Evolutionary conservation across 2,113 vertebrate species (phyloP).

Genomic region (Ellobius talpinus): DNA sequence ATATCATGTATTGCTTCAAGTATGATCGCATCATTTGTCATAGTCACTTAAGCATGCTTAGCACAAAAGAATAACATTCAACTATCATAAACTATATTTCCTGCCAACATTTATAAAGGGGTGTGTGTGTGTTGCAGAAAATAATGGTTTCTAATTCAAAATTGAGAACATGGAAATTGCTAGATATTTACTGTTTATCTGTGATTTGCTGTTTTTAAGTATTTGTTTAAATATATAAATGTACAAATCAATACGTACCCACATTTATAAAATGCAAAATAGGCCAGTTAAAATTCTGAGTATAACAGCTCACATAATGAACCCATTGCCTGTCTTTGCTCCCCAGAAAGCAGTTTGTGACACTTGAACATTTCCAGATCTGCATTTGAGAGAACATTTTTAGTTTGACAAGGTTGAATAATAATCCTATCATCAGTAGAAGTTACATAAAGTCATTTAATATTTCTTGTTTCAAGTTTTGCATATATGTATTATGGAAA

Average conservation of each 20-base stretch:
- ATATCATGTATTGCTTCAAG: constrained; percentile 58
- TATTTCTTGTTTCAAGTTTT: background rate
- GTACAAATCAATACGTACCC: background rate
- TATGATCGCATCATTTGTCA: constrained; percentile 60
- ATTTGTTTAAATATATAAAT: background rate
- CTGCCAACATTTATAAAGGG: background rate
- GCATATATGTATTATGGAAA: background rate
- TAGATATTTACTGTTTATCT: background rate
- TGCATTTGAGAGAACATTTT: background rate
- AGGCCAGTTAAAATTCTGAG: background rate
- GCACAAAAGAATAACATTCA: constrained; percentile 41
- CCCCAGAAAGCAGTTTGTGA: accelerated
- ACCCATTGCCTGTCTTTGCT: background rate
- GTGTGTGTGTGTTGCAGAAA: background rate
- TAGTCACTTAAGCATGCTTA: constrained; percentile 38
- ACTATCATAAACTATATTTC: background rate
- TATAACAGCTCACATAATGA: background rate
- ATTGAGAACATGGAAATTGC: background rate
- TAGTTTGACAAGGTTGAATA: background rate
- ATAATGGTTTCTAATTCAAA: background rate
- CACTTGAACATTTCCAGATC: accelerated
- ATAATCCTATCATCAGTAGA: background rate
- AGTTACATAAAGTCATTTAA: background rate
- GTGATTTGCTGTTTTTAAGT: background rate
- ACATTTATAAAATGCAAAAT: background rate